Evolutionary conservation across 2,113 vertebrate genomes (phyloP), one percentile per base, ranked within the genome.

Genomic region (Chascanopsetta lugubris): DNA sequence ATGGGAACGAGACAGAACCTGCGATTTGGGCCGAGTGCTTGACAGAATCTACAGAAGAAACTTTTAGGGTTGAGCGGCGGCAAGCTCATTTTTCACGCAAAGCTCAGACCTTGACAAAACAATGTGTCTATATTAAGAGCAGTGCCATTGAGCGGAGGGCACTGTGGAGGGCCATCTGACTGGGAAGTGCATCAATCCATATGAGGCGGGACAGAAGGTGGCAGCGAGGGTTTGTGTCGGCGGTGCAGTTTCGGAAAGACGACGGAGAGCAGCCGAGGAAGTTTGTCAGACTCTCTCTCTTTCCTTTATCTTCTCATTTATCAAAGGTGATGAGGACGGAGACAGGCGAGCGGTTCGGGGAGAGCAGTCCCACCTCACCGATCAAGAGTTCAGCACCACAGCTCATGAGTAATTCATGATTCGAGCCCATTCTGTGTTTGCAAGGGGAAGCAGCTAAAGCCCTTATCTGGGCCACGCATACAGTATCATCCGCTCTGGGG

Each of bases 381-480:
- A 77, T 87, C 82, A 84, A 85, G 61, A 82, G 55, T 70, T 69
- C 74, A 79, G 72, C 80, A 76, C 56, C 59, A 61, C 68, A 80
- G 32, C 82, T 85, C 79, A 83, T 87, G 83, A 81, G 61, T 84
- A 83, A 89, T 89, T 85, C 79, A 89, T 88, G 71, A 72, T 79
- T 59, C 70, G 56, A 36, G 61, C 65, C 64, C 68, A 51, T 82
- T 75, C 63, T 67, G 75, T 38, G 55, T 76, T 59, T 66, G 55
- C 45, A 26, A 67, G 77, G 61, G 77, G 61, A 62, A 27, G 59
- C 48, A 74, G 69, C 58, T 65, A 65, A 69, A 69, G 46, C 29
- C 21, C 54, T 67, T 86, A 83, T 82, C 80, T 82, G 68, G 75
- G 72, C 17, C 85, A 69, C 38, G 26, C 13, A 32, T 43, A 53